phyloP scores from a whole-genome alignment of 2,888 invertebrate genomes.

The Drosophila aldrichi region DNA sequence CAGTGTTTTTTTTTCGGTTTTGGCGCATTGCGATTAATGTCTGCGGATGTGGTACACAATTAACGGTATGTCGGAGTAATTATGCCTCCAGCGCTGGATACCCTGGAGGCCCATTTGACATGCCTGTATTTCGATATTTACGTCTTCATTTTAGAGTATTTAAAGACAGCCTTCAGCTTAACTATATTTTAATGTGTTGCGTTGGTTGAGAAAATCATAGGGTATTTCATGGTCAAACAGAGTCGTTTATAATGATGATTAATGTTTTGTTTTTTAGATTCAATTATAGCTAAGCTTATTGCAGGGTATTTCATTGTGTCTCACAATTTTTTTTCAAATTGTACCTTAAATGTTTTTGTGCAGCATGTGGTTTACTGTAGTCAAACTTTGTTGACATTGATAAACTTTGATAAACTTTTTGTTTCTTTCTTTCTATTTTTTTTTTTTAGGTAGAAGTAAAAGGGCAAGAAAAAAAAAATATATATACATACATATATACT shows the following conservation, averaged over 20 bases:
- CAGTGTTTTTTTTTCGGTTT: conserved; percentile 30
- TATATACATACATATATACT: too few relatives aligned
- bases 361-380: neutral
- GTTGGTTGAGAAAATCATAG: neutral
- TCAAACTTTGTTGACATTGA: neutral
- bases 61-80: conserved; percentile 49
- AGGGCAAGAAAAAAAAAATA: too few relatives aligned
- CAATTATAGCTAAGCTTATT: neutral
- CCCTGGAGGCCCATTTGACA: neutral
- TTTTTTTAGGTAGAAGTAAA: too few relatives aligned
- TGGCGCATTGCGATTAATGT: conserved; percentile 72
- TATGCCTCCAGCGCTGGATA: conserved; percentile 29
- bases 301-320: neutral
- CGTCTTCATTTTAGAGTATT: conserved; percentile 1
- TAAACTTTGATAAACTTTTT: neutral
- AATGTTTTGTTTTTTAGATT: neutral
- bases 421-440: neutral
- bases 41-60: conserved; percentile 63
- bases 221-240: neutral
- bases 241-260: neutral
- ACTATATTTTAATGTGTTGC: neutral
- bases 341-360: neutral
- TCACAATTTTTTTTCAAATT: too few relatives aligned
- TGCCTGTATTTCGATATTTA: neutral
- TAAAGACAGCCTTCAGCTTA: conserved; percentile 2